Percentiles rank a stretch among this genome's conserved stretches.
Conservation (phyloP, 2,888 invertebrate species). For the Elmis aenea region DNA sequence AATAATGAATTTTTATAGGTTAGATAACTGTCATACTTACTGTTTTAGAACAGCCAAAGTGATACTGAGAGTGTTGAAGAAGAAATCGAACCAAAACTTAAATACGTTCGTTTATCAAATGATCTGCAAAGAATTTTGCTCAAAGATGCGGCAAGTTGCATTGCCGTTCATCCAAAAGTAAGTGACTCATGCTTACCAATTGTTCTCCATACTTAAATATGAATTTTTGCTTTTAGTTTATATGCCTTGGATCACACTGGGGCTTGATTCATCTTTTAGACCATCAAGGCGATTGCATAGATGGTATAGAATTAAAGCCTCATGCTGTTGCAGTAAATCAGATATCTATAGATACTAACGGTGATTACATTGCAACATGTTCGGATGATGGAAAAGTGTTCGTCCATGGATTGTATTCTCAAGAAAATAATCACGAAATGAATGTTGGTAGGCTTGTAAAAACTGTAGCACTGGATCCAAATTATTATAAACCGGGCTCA, state of each 20-base stretch:
- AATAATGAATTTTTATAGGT: no score
- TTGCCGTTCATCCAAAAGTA: conserved; percentile 89
- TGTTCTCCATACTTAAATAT: conserved; percentile 3
- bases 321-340: conserved; percentile 91
- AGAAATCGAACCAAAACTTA: conserved; percentile 81
- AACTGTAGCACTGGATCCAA: conserved; percentile 45
- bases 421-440: conserved; percentile 75
- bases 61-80: conserved; percentile 49
- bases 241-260: conserved; percentile 89
- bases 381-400: conserved; percentile 87
- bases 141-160: conserved; percentile 85
- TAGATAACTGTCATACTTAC: background rate
- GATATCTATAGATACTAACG: conserved; percentile 88
- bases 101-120: conserved; percentile 84
- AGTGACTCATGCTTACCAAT: conserved; percentile 6
- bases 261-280: conserved; percentile 86
- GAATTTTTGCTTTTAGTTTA: conserved; percentile 56
- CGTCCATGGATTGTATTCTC: conserved; percentile 81
- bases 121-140: conserved; percentile 79
- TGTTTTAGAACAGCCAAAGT: conserved; percentile 34
- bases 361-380: conserved; percentile 91
- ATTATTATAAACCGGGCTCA: conserved; percentile 59
- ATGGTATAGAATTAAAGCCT: conserved; percentile 65
- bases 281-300: conserved; percentile 81
- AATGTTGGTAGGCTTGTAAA: conserved; percentile 78